Percentiles rank a stretch among this genome's conserved stretches.
Conservation (phyloP, 1,140 invertebrate species). For the Eriosoma lanigerum region DNA sequence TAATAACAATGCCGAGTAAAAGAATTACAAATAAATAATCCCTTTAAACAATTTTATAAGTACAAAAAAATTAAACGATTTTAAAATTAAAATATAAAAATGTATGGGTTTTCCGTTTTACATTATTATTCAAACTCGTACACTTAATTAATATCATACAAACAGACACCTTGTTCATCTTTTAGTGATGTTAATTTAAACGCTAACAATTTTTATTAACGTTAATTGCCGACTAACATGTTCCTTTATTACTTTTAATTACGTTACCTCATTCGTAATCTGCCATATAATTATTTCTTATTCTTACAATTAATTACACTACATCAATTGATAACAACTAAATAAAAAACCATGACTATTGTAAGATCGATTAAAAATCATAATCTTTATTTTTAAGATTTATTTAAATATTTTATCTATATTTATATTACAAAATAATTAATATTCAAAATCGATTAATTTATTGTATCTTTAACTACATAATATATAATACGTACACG, state of each 20-base stretch:
- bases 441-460: neutral
- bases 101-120: neutral
- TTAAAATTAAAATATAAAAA: neutral
- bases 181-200: neutral
- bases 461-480: neutral
- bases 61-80: neutral
- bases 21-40: no score
- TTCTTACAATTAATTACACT: neutral
- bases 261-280: neutral
- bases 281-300: neutral
- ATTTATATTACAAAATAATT: slow-evolving; percentile 1
- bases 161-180: slow-evolving; percentile 6
- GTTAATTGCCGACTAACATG: neutral
- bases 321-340: neutral
- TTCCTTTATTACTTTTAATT: neutral
- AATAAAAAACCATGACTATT: slow-evolving; percentile 13
- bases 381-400: neutral
- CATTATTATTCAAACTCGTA: slow-evolving; percentile 5
- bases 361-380: neutral
- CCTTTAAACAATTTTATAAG: no score
- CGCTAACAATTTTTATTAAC: slow-evolving; percentile 1
- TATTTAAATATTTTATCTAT: neutral
- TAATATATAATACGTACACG: neutral
- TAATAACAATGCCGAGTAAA: no score
- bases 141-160: neutral